A percentile compares a stretch with the other conserved stretches of the same genome.
phyloP scores from a whole-genome alignment of 2,888 invertebrate genomes.

The Trypoxylon attenuatum region DNA sequence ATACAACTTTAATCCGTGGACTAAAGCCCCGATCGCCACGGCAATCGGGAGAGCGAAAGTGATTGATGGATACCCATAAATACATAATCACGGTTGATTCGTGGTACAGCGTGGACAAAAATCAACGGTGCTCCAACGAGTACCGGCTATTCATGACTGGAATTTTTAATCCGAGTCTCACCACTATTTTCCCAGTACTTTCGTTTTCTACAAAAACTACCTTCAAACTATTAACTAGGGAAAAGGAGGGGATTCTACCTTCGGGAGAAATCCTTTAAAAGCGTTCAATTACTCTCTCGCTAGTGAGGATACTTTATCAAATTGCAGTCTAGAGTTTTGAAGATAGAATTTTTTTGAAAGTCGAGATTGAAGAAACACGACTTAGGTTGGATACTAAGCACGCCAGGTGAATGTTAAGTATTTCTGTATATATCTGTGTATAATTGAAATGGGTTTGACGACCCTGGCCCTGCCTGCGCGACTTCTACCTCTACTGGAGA shows the following conservation, averaged over 20 bases:
- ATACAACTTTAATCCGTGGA: constrained; percentile 56
- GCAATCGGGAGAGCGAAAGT: constrained; percentile 59
- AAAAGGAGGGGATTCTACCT: not conserved
- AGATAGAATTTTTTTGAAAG: no score
- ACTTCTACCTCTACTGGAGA: constrained; percentile 11
- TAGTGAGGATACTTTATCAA: no score
- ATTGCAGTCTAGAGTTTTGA: no score
- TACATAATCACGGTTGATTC: constrained; percentile 54
- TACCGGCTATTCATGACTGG: constrained; percentile 26
- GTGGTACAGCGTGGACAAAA: constrained; percentile 46
- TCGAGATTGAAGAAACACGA: not conserved
- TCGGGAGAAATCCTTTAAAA: not conserved
- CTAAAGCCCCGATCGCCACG: constrained; percentile 55
- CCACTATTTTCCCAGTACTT: constrained; percentile 4
- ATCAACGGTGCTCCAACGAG: constrained; percentile 23
- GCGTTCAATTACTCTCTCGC: constrained; percentile 3
- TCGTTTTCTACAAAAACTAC: constrained; percentile 2
- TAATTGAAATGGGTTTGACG: constrained; percentile 1
- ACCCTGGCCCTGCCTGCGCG: constrained; percentile 10
- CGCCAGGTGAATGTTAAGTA: not conserved
- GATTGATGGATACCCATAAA: constrained; percentile 58
- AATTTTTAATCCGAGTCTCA: constrained; percentile 48
- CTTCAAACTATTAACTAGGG: not conserved
- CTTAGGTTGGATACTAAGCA: not conserved
- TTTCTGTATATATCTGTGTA: no score